Evolutionary conservation across 2,888 invertebrate genomes (phyloP).

Genomic region (Carpatolechia fugitivella): DNA sequence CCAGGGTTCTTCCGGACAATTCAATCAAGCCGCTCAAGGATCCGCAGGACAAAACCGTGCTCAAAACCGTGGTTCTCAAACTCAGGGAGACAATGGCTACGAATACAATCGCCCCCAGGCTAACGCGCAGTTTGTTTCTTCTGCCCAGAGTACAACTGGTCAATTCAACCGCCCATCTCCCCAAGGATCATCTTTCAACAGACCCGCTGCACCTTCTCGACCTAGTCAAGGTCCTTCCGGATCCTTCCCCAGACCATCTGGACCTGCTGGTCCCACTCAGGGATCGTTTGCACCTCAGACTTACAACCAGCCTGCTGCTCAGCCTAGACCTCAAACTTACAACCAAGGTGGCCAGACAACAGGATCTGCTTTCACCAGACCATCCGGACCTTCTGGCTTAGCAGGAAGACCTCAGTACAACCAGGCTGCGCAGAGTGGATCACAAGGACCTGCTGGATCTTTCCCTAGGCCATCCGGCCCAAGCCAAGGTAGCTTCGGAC

Average conservation of each 20-base stretch:
- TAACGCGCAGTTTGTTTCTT: constrained; percentile 14
- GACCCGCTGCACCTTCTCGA: constrained; percentile 2
- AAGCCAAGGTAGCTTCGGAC: constrained; percentile 7
- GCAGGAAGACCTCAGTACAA: constrained; percentile 11
- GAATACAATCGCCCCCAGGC: constrained; percentile 28
- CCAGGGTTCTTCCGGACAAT: constrained; percentile 12
- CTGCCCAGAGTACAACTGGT: constrained; percentile 12
- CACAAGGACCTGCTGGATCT: constrained; percentile 1
- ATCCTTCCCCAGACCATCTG: constrained; percentile 6
- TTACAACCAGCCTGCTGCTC: constrained; percentile 10
- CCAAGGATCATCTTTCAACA: constrained; percentile 10
- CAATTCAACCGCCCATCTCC: constrained; percentile 9
- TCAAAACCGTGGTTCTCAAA: constrained; percentile 20
- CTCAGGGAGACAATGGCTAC: constrained; percentile 30
- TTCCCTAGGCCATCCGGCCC: not conserved
- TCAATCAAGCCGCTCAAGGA: constrained; percentile 13
- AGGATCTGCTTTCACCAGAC: not conserved
- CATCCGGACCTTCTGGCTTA: not conserved
- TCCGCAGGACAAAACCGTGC: constrained; percentile 15
- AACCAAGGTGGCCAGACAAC: constrained; percentile 10
- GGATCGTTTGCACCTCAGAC: constrained; percentile 20
- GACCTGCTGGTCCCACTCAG: constrained; percentile 13
- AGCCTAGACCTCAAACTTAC: not conserved
- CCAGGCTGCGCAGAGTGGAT: constrained; percentile 12
- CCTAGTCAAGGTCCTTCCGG: constrained; percentile 18